Evolutionary conservation across 1,140 invertebrate species (phyloP), one percentile per base, ranked within the genome.

Genomic region (Ctenoplectra terminalis): DNA sequence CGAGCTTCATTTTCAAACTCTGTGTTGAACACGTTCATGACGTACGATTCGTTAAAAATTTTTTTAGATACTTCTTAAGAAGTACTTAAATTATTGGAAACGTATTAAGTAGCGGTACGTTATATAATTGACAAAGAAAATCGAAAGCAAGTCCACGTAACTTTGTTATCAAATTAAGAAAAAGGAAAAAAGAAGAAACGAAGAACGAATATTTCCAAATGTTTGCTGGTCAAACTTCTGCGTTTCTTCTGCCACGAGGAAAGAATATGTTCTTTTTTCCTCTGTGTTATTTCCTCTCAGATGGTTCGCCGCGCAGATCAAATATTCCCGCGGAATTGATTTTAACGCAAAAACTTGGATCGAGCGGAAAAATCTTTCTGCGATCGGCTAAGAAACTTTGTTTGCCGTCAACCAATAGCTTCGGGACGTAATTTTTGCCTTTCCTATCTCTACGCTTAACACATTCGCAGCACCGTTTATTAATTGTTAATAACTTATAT

Each of bases 321-420:
- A 67, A 67, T 67, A 67, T 67, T 67, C 43, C n/a, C 40, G 8
- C n/a, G 37, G 43, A 67, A 67, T 67, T 48, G 66, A 67, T 67
- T 67, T 67, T 31, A 67, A 67, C 64, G 40, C 64, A 66, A 67
- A 67, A 67, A 50, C 40, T 48, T 48, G 66, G 29, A 67, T 67
- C 66, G 43, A 48, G 40, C 43, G 66, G 66, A 67, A 67, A 67
- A 67, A 67, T 67, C 66, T 67, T 67, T 31, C 26, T 20, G 31
- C 66, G 17, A 67, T 67, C 43, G 43, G 40, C 46, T 26, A 20
- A 43, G 43, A 20, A 29, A 48, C 43, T 9, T 23, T 67, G 66
- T 67, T 67, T 67, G 66, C 66, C 43, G 11, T 67, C 66, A 43
- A 67, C 29, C 43, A 67, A 67, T 46, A 67, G 43, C 29, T 67